Conservation (phyloP, 2,113 vertebrate genomes). For the Rhizomys pruinosus region DNA sequence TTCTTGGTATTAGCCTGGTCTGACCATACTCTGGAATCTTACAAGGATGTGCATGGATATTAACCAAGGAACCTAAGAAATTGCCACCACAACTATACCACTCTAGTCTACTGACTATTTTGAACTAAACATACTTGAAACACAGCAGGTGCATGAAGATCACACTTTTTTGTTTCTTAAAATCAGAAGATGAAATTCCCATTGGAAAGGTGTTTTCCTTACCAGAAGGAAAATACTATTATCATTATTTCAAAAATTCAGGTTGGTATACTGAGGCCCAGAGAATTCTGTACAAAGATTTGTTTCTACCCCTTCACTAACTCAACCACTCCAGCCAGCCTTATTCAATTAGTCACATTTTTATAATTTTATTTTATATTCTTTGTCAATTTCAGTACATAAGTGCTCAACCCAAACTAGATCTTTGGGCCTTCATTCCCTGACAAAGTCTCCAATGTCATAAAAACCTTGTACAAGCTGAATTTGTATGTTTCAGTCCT, state of each 20-base stretch:
- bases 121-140: background rate
- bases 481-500: background rate
- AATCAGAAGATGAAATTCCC: background rate
- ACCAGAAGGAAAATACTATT: background rate
- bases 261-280: background rate
- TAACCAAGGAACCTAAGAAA: background rate
- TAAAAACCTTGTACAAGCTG: background rate
- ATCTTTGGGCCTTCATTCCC: background rate
- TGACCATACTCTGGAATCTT: background rate
- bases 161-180: background rate
- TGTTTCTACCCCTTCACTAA: background rate
- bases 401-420: background rate
- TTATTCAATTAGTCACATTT: background rate
- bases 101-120: background rate
- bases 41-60: background rate
- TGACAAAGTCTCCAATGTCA: background rate
- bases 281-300: background rate
- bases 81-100: background rate
- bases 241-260: background rate
- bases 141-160: background rate
- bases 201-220: background rate
- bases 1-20: background rate
- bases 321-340: background rate
- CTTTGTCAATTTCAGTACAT: background rate
- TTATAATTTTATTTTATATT: too few relatives aligned